Evolutionary conservation across 2,113 vertebrate species (phyloP), one percentile per base, ranked within the genome.

Genomic region (Myotis lucifugus): DNA sequence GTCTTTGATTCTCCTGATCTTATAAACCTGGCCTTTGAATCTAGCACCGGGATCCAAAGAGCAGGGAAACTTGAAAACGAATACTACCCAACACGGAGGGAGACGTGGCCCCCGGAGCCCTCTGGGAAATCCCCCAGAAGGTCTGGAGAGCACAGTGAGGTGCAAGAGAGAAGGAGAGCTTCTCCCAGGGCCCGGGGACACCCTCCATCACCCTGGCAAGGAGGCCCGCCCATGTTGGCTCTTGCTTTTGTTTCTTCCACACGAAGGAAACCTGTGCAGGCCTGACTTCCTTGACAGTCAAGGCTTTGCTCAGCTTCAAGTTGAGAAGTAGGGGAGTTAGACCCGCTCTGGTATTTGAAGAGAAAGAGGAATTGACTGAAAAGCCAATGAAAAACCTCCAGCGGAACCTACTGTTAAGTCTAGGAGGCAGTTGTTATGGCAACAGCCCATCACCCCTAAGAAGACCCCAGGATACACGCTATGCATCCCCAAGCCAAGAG

Each of bases 351-450:
- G 74, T 74, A 96, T 94, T 97, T 93, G 91, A 98, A 96, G 96
- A 97, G 90, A 95, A 96, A 90, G 85, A 97, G 91, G 88, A 96
- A 97, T 74, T 95, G 91, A 96, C 97, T 97, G 97, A 94, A 98
- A 98, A 97, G 81, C 93, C 97, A 93, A 97, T 92, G 92, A 93
- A 94, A 97, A 96, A 91, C 50, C 23, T 27, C 48, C 93, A 95
- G 64, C 85, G 67, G 72, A 91, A 95, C 61, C 78, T 93, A 95
- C 93, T 86, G 70, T 96, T 78, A 73, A 54, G 61, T n/a, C 50
- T 27, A 73, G 56, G 95, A 97, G 88, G 76, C 79, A 92, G 46
- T 96, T 94, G 91, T 96, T 97, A 95, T 97, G 92, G 96, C 96
- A 98, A 97, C 88, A 97, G 96, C 96, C 96, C 97, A 96, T 90